Evolutionary conservation across 1,140 invertebrate genomes (phyloP), one percentile per base, ranked within the genome.

Genomic region (Idris sp.): DNA sequence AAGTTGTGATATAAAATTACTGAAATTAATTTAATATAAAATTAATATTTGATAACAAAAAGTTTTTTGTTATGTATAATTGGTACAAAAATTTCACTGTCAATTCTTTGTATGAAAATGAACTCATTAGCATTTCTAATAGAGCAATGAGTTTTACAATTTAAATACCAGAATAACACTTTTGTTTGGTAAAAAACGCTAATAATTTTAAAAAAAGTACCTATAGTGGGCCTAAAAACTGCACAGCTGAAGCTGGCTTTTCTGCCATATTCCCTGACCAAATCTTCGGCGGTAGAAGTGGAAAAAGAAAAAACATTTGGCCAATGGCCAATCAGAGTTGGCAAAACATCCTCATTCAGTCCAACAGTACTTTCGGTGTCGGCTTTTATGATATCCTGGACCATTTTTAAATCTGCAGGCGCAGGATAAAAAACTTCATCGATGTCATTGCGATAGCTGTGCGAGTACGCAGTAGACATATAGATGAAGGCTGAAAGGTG

Each of bases 281-380:
- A 71, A 68, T 89, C 85, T 81, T 92, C 91, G 2, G 91, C 89
- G 14, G 89, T 85, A 5, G 89, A 87, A 82, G 91, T 92, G 8
- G 89, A 89, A 83, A 90, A 91, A 0, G 84, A 85, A 54, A 91
- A 91, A 0, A 88, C 88, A 58, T 92, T 92, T 3, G 89, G 87
- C 87, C 89, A 89, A 9, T 88, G 79, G 9, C 88, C 88, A 43
- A 90, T 62, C 83, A 84, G 28, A 78, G 79, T 64, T 77, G 83
- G 13, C 73, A 86, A 15, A 79, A 76, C 74, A 69, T 83, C 67
- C 64, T 84, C 41, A 79, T 71, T 54, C 0, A 85, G 25, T 4
- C 81, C 82, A 15, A 9, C 19, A 2, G 18, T 5, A 3, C 43
- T 75, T 19, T 69, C 72, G 0, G 30, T 22, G 7, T 81, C 79